Conservation (phyloP, 2,113 vertebrate species). For the Eonycteris spelaea region DNA sequence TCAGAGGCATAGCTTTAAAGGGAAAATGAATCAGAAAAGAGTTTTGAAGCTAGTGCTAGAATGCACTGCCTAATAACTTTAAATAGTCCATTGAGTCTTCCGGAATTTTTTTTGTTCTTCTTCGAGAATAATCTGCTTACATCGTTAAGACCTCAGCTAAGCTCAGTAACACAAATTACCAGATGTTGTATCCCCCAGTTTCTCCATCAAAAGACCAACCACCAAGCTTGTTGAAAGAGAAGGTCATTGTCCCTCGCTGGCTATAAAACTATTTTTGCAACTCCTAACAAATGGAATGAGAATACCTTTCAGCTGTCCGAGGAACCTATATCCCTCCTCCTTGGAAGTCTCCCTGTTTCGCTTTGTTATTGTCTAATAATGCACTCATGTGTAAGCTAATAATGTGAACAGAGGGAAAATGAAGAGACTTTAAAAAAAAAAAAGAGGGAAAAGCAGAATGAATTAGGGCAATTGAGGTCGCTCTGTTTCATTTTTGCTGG, state of each 20-base stretch:
- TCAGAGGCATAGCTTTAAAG: constrained; percentile 82
- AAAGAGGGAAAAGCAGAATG: constrained; percentile 83
- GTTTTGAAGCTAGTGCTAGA: constrained; percentile 82
- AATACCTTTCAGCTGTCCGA: constrained; percentile 87
- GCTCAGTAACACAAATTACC: constrained; percentile 97
- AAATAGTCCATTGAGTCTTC: constrained; percentile 89
- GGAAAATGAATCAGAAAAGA: constrained; percentile 82
- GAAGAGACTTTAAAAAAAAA: constrained; percentile 83
- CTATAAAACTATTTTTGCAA: constrained; percentile 94
- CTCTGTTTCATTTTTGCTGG: constrained; percentile 91
- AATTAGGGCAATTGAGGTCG: constrained; percentile 94
- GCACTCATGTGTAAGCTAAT: constrained; percentile 93
- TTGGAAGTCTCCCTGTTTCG: constrained; percentile 82
- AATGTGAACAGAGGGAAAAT: constrained; percentile 91
- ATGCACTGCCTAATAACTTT: constrained; percentile 86
- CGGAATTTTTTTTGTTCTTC: constrained; percentile 88
- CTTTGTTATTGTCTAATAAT: constrained; percentile 90
- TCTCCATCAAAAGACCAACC: constrained; percentile 89
- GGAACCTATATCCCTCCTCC: constrained; percentile 85
- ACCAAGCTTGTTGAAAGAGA: constrained; percentile 89
- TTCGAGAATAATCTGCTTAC: constrained; percentile 97
- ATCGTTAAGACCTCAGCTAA: constrained; percentile 95
- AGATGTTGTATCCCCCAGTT: constrained; percentile 93
- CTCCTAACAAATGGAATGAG: constrained; percentile 90
- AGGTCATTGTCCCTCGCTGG: constrained; percentile 87